Conservation (phyloP, 2,888 invertebrate genomes). For the Dorcus parallelipipedus region DNA sequence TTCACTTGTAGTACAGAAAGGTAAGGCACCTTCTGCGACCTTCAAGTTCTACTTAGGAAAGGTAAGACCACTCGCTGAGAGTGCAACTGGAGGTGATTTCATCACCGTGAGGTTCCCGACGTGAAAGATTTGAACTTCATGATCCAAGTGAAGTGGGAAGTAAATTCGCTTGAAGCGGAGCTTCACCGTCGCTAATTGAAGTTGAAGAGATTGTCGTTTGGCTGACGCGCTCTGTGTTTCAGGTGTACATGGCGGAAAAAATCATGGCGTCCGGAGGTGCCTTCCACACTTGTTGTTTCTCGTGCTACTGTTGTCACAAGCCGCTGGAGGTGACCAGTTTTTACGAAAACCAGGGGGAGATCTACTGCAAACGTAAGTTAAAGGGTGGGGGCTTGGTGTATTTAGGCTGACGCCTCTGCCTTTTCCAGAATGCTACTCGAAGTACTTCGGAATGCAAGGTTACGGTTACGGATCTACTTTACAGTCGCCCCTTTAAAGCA, state of each 20-base stretch:
- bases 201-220: too few species aligned
- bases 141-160: too few species aligned
- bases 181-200: too few species aligned
- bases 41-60: background rate
- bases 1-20: too few species aligned
- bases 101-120: too few species aligned
- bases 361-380: constrained; percentile 53
- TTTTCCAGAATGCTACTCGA: constrained; percentile 50
- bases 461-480: constrained; percentile 48
- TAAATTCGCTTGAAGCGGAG: too few species aligned
- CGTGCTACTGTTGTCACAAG: constrained; percentile 53
- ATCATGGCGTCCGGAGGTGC: constrained; percentile 47
- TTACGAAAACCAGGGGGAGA: constrained; percentile 51
- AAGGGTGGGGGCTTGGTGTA: background rate
- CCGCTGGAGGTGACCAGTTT: constrained; percentile 50
- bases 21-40: too few species aligned
- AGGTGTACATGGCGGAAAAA: constrained; percentile 46
- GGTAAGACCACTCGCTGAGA: background rate
- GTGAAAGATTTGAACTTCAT: too few species aligned
- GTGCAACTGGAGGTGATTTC: too few species aligned
- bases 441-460: constrained; percentile 50
- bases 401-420: background rate
- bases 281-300: constrained; percentile 53
- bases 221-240: background rate
- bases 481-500: constrained; percentile 19